Evolutionary conservation across 1,140 invertebrate species (phyloP), one percentile per base, ranked within the genome.

Genomic region (Thaumatotibia leucotreta): DNA sequence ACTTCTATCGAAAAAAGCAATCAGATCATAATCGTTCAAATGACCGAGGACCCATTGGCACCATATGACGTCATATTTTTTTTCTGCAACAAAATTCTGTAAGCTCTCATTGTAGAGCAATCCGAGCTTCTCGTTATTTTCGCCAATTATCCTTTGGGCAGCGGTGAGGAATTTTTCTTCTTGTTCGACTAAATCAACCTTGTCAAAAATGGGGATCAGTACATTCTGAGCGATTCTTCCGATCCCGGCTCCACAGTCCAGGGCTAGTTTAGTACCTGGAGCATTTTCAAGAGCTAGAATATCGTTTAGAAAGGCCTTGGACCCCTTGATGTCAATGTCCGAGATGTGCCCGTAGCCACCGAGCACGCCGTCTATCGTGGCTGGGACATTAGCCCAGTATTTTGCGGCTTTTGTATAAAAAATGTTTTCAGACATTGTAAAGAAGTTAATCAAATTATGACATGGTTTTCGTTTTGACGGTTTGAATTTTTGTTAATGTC

Each of bases 161-260:
- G 76, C 84, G 75, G 33, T 88, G 70, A 88, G 75, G 74, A 90
- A 90, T 61, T 94, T 94, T 66, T 94, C 91, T 91, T 97, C 97
- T 82, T 99, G 97, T 91, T 99, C 99, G 0, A 99, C 96, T 77
- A 99, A 92, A 92, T 99, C 98, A 4, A 99, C 96, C 70, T 92
- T 94, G 9, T 95, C 90, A 87, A 99, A 99, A 74, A 95, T 91
- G 66, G 96, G 94, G n/a, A 95, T 92, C 3, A 99, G 91, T 11
- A 99, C 91, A 82, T 97, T 93, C 85, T 98, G 98, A 4, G 97
- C 97, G 23, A 99, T 95, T 77, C 99, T 91, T 9, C 99, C 99
- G 77, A 99, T 99, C 0, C 99, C 99, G 29, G 98, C 96, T 9
- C 99, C 99, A 92, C 99, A 99, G 82, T 99, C 99, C 11, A 99